Evolutionary conservation across 1,140 invertebrate genomes (phyloP).

Genomic region (Parasteatoda tepidariorum): DNA sequence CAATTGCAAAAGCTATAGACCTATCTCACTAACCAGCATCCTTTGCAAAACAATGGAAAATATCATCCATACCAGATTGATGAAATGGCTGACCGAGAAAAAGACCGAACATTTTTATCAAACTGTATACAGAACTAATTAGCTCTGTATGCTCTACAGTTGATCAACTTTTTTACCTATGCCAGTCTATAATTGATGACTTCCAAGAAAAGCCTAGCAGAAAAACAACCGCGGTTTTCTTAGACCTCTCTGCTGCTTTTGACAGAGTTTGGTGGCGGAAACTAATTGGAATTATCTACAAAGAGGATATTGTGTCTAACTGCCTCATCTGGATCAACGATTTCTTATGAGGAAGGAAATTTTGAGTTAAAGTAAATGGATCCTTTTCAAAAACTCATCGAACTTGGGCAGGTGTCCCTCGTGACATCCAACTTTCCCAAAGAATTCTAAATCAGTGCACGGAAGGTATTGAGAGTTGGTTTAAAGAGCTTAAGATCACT

Average conservation of each 20-base stretch:
- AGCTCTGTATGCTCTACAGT: neutral
- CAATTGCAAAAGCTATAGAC: neutral
- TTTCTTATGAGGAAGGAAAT: neutral
- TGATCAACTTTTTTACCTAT: neutral
- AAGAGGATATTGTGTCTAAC: neutral
- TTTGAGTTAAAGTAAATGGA: neutral
- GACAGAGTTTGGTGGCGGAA: neutral
- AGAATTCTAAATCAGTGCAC: conserved; percentile 2
- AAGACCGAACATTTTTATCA: neutral
- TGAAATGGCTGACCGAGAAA: neutral
- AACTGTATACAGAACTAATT: neutral
- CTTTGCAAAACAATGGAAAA: conserved; percentile 6
- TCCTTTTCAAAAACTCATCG: neutral
- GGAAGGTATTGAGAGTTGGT: conserved; percentile 8
- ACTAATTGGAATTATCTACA: neutral
- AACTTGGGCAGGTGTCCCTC: neutral
- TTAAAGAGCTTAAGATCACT: no score
- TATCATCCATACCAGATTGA: neutral
- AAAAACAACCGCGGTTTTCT: conserved; percentile 3
- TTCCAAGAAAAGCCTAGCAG: neutral
- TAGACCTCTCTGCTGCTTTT: neutral
- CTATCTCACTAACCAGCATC: neutral
- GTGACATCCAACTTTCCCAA: neutral
- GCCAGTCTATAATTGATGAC: conserved; percentile 7
- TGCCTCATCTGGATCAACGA: neutral